Conservation (phyloP, 2,797 vertebrate genomes). For the Pempheris klunzingeri region DNA sequence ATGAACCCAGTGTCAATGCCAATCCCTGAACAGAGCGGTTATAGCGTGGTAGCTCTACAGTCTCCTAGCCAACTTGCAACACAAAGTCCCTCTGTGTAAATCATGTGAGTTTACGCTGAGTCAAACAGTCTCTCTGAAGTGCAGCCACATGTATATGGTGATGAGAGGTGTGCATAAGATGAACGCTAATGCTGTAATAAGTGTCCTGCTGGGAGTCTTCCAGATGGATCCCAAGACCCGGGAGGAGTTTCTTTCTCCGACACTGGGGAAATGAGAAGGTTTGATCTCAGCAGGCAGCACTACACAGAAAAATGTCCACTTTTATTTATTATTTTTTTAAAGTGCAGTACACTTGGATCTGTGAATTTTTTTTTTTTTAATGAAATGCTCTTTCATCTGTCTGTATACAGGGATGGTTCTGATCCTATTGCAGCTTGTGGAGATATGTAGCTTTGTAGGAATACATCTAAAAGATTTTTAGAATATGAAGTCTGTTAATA, state of each 20-base stretch:
- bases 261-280: background rate
- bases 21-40: background rate
- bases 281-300: background rate
- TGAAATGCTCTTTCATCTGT: background rate
- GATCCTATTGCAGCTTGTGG: background rate
- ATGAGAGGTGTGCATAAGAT: conserved; percentile 30
- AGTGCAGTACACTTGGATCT: background rate
- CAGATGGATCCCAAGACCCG: background rate
- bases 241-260: conserved; percentile 14
- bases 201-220: background rate
- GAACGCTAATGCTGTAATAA: conserved; percentile 12
- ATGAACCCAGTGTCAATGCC: too few species aligned
- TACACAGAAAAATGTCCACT: background rate
- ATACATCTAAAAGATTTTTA: background rate
- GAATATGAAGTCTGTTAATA: background rate
- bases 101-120: background rate
- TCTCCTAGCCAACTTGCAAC: background rate
- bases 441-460: background rate
- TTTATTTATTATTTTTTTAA: background rate
- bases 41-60: background rate
- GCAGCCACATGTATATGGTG: conserved; percentile 26
- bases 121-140: background rate
- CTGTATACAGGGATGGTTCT: background rate
- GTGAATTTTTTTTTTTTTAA: background rate
- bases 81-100: background rate